Evolutionary conservation across 1,140 invertebrate genomes (phyloP).

Genomic region (Atta cephalotes): DNA sequence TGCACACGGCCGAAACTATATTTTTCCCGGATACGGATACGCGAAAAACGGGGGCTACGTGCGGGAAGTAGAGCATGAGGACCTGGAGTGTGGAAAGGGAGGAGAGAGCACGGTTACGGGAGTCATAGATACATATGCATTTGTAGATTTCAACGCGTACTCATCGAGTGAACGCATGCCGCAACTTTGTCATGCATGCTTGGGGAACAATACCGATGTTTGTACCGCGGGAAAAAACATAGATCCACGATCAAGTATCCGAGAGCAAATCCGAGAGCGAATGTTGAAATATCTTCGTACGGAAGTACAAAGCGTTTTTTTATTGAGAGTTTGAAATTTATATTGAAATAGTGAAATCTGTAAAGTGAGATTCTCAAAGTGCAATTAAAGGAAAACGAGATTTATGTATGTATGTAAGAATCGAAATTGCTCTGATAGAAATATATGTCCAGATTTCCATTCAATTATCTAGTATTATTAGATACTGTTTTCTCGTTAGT

Average conservation of each 20-base stretch:
- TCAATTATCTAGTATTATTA: no score
- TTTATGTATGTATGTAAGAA: neutral
- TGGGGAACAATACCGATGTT: constrained; percentile 32
- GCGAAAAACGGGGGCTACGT: constrained; percentile 38
- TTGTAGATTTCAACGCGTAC: constrained; percentile 52
- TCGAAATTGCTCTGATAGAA: no score
- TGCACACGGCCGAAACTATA: constrained; percentile 58
- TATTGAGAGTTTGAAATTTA: constrained; percentile 6
- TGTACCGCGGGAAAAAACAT: constrained; percentile 24
- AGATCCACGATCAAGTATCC: constrained; percentile 40
- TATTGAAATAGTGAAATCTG: constrained; percentile 6
- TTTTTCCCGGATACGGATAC: constrained; percentile 59
- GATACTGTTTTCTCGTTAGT: no score
- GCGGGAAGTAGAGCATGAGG: constrained; percentile 43
- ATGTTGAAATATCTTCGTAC: constrained; percentile 40
- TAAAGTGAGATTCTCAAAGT: neutral
- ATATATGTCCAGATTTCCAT: no score
- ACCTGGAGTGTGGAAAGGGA: neutral
- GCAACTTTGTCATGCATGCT: constrained; percentile 60
- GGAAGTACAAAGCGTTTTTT: constrained; percentile 14
- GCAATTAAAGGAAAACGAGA: neutral
- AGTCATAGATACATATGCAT: constrained; percentile 38
- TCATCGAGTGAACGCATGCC: constrained; percentile 55
- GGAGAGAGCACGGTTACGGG: neutral
- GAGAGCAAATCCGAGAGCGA: constrained; percentile 35